These are phyloP conservation scores for Epizoanthus ramosus DNA, from an alignment of 92 coral and sea anemone species.

Conservation along the genomic window DNA sequence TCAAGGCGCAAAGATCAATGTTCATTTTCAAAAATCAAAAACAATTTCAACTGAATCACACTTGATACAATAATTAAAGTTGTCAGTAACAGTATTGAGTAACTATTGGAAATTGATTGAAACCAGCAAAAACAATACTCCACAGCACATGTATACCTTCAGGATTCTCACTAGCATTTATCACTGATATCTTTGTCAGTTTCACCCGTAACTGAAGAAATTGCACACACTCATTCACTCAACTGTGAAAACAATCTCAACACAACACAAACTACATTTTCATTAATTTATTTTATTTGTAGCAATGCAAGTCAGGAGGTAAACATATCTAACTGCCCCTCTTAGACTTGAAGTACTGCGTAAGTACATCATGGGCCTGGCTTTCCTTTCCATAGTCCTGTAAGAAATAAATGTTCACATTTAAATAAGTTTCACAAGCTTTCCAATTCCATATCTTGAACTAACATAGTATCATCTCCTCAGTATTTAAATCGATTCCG, in stretches of 20 bases:
- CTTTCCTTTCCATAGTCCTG: conserved; percentile 98
- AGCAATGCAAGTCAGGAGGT: conserved; percentile 25
- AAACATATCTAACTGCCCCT: conserved; percentile 62
- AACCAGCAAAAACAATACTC: too few relatives aligned
- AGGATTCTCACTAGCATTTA: background rate
- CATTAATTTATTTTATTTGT: conserved; percentile 38
- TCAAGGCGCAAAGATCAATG: too few relatives aligned
- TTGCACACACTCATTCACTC: background rate
- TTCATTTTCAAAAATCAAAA: too few relatives aligned
- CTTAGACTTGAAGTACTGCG: conserved; percentile 97
- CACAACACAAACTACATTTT: background rate
- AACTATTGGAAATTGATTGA: too few relatives aligned
- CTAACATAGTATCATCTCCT: conserved; percentile 63
- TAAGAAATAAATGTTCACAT: background rate
- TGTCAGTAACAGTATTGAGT: too few relatives aligned
- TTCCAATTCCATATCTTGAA: background rate
- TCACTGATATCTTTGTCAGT: background rate
- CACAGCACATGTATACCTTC: too few relatives aligned
- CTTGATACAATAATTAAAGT: too few relatives aligned
- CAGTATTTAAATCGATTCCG: conserved; percentile 88
- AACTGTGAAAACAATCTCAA: too few relatives aligned
- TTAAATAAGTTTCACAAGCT: background rate
- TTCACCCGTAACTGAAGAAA: background rate
- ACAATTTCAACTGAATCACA: too few relatives aligned
- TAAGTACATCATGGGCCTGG: conserved; percentile 93